A percentile compares a stretch with the other conserved stretches of the same genome.
These are phyloP conservation scores for Notospermus geniculatus DNA, from an alignment of 1,140 invertebrate species.

Conservation along the genomic window DNA sequence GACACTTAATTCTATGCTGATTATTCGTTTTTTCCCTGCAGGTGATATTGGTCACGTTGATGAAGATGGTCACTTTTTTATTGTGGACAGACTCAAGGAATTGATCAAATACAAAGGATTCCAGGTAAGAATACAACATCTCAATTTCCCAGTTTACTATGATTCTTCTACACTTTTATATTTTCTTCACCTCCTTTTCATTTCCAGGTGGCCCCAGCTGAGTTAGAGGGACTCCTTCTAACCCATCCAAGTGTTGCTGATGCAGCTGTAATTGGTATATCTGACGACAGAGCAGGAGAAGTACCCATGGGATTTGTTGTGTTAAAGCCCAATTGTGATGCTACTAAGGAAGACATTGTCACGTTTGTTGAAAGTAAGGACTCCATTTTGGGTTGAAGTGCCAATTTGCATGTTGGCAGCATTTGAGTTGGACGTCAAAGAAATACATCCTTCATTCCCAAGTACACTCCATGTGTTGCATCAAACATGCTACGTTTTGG, in stretches of 20 bases:
- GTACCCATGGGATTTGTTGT: conserved; percentile 77
- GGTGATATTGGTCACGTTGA: conserved; percentile 44
- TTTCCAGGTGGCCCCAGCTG: conserved; percentile 77
- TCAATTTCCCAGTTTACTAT: background rate
- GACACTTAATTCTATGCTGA: too few relatives aligned
- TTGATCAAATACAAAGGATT: conserved; percentile 88
- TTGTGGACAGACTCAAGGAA: conserved; percentile 84
- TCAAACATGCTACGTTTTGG: too few relatives aligned
- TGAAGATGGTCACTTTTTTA: conserved; percentile 49
- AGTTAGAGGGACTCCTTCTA: conserved; percentile 78
- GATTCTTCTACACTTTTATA: background rate
- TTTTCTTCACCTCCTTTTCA: background rate
- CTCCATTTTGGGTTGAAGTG: background rate
- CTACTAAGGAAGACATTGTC: conserved; percentile 58
- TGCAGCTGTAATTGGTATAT: conserved; percentile 79
- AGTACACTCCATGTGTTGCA: too few relatives aligned
- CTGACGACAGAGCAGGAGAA: conserved; percentile 71
- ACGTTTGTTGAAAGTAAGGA: conserved; percentile 56
- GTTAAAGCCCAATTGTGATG: conserved; percentile 55
- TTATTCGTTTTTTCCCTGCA: conserved; percentile 14
- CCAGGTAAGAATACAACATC: conserved; percentile 56
- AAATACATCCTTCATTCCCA: too few relatives aligned
- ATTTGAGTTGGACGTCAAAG: too few relatives aligned
- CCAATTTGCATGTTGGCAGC: background rate
- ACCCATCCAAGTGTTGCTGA: conserved; percentile 72